Evolutionary conservation across 2,797 vertebrate species (phyloP).

Genomic region (Enteromius treurensis): DNA sequence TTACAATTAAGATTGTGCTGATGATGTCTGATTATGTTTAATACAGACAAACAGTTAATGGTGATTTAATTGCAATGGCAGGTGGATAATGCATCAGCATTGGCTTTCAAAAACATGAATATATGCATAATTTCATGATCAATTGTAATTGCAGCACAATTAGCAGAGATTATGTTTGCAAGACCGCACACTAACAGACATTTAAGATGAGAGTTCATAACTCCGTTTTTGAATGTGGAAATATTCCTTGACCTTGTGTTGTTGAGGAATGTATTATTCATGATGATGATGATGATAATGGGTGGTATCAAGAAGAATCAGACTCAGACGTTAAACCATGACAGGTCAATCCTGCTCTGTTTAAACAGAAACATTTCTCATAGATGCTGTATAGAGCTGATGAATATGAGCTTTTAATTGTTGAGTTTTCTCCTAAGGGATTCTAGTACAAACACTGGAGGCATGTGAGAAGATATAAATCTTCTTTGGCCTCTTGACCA

Average conservation of each 20-base stretch:
- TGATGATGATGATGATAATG: background rate
- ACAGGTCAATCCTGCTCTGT: background rate
- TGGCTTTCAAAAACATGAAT: slow-evolving; percentile 20
- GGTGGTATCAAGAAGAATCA: slow-evolving; percentile 24
- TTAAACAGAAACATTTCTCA: background rate
- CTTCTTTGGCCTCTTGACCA: background rate
- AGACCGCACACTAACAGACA: background rate
- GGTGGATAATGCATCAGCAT: slow-evolving; percentile 12
- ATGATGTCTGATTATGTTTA: slow-evolving; percentile 14
- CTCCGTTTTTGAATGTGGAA: background rate
- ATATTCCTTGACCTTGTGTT: slow-evolving; percentile 19
- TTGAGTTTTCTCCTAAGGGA: background rate
- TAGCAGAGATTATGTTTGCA: slow-evolving; percentile 1
- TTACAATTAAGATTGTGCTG: background rate
- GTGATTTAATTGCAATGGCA: slow-evolving; percentile 18
- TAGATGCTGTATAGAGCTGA: background rate
- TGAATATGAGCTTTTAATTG: background rate
- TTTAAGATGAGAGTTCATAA: background rate
- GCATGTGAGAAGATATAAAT: background rate
- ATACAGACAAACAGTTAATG: slow-evolving; percentile 26
- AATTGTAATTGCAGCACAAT: slow-evolving; percentile 4
- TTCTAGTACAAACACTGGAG: background rate
- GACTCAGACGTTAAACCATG: background rate
- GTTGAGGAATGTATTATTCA: slow-evolving; percentile 46
- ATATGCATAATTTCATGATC: slow-evolving; percentile 33